A percentile compares a stretch with the other conserved stretches of the same genome.
phyloP scores from a whole-genome alignment of 2,113 vertebrate genomes.

The Laticauda colubrina region DNA sequence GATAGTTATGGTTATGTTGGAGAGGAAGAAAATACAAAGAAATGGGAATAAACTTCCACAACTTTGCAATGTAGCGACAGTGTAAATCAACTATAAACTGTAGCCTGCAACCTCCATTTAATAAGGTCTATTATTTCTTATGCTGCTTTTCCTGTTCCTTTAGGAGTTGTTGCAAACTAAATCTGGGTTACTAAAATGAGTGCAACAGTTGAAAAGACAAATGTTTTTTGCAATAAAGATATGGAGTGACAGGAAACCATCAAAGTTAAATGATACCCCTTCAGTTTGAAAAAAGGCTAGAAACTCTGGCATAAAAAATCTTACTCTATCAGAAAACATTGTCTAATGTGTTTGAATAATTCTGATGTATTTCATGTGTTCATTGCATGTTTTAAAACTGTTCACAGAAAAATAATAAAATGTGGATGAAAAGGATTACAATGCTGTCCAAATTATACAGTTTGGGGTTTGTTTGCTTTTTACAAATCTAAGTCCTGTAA shows the following conservation, averaged over 20 bases:
- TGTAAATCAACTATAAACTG: constrained; percentile 23
- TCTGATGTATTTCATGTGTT: not conserved
- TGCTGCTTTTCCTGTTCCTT: not conserved
- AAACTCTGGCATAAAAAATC: not conserved
- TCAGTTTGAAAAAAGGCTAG: not conserved
- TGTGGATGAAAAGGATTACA: not conserved
- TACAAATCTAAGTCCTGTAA: not conserved
- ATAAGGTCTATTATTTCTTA: not conserved
- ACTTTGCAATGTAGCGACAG: not conserved
- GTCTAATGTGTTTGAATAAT: not conserved
- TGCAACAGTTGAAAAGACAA: constrained; percentile 12
- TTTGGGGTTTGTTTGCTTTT: no score
- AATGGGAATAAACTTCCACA: not conserved
- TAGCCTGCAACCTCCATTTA: constrained; percentile 27
- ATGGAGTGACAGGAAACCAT: not conserved
- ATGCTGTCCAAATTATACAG: not conserved
- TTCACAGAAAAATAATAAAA: not conserved
- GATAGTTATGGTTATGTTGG: constrained; percentile 2
- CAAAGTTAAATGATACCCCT: not conserved
- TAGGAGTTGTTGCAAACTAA: constrained; percentile 12
- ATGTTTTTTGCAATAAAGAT: constrained; percentile 6
- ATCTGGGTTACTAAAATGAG: constrained; percentile 28
- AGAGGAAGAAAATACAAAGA: not conserved
- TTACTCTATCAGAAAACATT: not conserved
- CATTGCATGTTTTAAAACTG: constrained; percentile 1